Conservation (phyloP, 2,888 invertebrate genomes). For the Cerastis leucographa region DNA sequence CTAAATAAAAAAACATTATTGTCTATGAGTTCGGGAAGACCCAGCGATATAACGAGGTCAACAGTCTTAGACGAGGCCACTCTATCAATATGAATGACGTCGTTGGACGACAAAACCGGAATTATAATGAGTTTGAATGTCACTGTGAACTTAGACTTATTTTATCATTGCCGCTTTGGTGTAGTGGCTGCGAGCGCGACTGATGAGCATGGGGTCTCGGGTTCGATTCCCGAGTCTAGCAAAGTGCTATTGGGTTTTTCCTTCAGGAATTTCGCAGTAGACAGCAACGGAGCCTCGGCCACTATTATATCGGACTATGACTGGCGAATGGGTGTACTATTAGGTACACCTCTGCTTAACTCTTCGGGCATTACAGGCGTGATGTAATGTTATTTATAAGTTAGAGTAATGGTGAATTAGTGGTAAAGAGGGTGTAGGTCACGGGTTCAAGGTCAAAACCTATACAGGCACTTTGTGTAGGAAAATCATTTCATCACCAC, state of each 20-base stretch:
- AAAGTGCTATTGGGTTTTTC: background rate
- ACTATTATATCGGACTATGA: no score
- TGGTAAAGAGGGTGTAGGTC: background rate
- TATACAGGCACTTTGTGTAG: background rate
- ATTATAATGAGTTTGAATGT: background rate
- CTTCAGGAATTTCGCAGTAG: background rate
- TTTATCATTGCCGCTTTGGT: background rate
- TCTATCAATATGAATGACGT: conserved; percentile 11
- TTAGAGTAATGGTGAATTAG: background rate
- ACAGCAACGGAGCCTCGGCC: no score
- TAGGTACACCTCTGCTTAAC: no score
- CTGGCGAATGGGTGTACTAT: no score
- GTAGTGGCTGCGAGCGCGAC: background rate
- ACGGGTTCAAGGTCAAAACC: background rate
- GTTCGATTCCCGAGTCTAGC: background rate
- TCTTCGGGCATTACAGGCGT: no score
- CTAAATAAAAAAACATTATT: background rate
- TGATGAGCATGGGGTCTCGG: background rate
- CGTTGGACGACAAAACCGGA: background rate
- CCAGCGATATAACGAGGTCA: background rate
- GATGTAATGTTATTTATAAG: background rate
- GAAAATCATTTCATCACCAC: background rate
- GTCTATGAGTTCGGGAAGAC: conserved; percentile 13
- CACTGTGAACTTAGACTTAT: background rate
- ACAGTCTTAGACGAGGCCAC: background rate